These are phyloP conservation scores for Spea hammondii DNA, from an alignment of 2,797 vertebrate genomes.

Conservation along the genomic window DNA sequence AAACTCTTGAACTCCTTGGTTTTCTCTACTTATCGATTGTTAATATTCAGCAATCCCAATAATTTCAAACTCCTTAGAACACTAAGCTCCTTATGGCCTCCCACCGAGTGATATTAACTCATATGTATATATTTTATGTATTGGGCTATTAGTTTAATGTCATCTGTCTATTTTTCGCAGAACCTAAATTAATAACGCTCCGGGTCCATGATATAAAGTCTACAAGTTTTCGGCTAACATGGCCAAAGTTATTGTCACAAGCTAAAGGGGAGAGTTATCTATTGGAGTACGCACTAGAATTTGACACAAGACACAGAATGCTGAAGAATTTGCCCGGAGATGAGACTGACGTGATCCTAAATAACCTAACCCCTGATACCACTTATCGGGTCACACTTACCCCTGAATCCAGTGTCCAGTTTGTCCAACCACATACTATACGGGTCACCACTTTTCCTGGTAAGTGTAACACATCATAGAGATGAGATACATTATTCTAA, in stretches of 20 bases:
- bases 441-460: constrained; percentile 82
- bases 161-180: too few relatives aligned
- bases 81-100: too few relatives aligned
- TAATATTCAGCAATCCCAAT: too few relatives aligned
- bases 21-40: too few relatives aligned
- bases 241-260: constrained; percentile 77
- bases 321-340: constrained; percentile 67
- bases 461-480: constrained; percentile 51
- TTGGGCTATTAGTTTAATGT: too few relatives aligned
- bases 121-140: too few relatives aligned
- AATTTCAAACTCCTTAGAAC: too few relatives aligned
- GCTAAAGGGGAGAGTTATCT: constrained; percentile 74
- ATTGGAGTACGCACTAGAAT: constrained; percentile 69
- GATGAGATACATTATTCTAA: constrained; percentile 60
- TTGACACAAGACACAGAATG: constrained; percentile 56
- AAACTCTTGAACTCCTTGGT: too few relatives aligned
- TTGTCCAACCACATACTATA: constrained; percentile 71
- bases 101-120: too few relatives aligned
- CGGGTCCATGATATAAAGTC: constrained; percentile 76
- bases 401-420: constrained; percentile 77
- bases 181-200: constrained; percentile 70
- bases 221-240: constrained; percentile 75
- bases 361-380: constrained; percentile 74
- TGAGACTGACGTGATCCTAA: constrained; percentile 68
- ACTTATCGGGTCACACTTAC: constrained; percentile 79